phyloP scores from a whole-genome alignment of 1,140 invertebrate genomes.

The Meteorus sp. region DNA sequence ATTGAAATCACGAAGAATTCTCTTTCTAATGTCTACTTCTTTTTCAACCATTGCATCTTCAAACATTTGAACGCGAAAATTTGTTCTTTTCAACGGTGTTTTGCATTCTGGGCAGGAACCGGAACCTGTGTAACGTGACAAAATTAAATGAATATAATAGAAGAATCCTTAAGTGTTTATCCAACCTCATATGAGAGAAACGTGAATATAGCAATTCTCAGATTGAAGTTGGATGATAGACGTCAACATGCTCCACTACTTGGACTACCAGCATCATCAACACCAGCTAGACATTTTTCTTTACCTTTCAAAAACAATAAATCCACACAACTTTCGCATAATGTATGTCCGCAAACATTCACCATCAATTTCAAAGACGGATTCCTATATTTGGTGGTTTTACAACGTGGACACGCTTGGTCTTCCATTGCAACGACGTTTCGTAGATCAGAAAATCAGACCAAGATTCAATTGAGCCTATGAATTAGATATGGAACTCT shows the following conservation, averaged over 20 bases:
- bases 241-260: too few species aligned
- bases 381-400: slow-evolving; percentile 98
- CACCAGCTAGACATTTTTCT: too few species aligned
- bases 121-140: slow-evolving; percentile 77
- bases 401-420: slow-evolving; percentile 93
- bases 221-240: too few species aligned
- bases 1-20: slow-evolving; percentile 87
- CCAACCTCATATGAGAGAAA: too few species aligned
- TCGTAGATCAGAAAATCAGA: background rate
- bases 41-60: slow-evolving; percentile 96
- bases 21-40: slow-evolving; percentile 93
- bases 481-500: background rate
- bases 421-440: slow-evolving; percentile 71
- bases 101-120: slow-evolving; percentile 91
- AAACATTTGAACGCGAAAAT: slow-evolving; percentile 93
- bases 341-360: slow-evolving; percentile 95
- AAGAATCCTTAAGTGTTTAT: background rate
- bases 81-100: slow-evolving; percentile 81
- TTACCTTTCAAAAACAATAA: slow-evolving; percentile 92
- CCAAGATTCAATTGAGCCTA: too few species aligned
- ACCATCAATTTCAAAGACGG: slow-evolving; percentile 96
- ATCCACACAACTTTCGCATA: slow-evolving; percentile 97
- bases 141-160: too few species aligned
- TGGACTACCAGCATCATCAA: too few species aligned
- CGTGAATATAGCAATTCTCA: too few species aligned